phyloP scores from a whole-genome alignment of 2,888 invertebrate species.

The Diachrysia chrysitis region DNA sequence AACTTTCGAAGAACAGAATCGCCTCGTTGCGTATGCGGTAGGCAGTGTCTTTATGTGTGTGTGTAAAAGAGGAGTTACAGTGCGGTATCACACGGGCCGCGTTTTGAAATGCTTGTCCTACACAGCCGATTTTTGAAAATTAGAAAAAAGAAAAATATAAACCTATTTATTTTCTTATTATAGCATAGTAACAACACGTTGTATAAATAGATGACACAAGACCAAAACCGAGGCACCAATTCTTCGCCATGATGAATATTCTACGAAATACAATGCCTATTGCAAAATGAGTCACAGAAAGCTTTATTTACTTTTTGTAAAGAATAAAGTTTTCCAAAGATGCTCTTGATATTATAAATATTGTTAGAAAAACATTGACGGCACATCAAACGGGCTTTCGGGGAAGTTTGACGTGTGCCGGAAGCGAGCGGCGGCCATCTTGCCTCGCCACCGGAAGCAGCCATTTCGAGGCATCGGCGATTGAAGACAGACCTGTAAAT shows the following conservation, averaged over 20 bases:
- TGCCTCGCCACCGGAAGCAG: slow-evolving; percentile 80
- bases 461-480: slow-evolving; percentile 86
- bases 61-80: too few relatives aligned
- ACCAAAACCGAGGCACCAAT: too few relatives aligned
- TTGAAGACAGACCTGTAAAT: slow-evolving; percentile 70
- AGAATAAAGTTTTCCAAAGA: background rate
- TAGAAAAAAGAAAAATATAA: too few relatives aligned
- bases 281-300: background rate
- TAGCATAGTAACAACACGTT: too few relatives aligned
- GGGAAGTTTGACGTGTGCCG: slow-evolving; percentile 77
- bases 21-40: too few relatives aligned
- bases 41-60: too few relatives aligned
- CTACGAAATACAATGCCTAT: background rate
- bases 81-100: too few relatives aligned
- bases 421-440: slow-evolving; percentile 82
- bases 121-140: too few relatives aligned
- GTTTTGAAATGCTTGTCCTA: too few relatives aligned
- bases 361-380: slow-evolving; percentile 45
- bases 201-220: too few relatives aligned
- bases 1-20: too few relatives aligned
- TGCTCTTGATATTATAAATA: slow-evolving; percentile 41
- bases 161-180: too few relatives aligned
- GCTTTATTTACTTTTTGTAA: background rate
- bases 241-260: background rate
- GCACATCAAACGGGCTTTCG: slow-evolving; percentile 73